Evolutionary conservation across 2,888 invertebrate genomes (phyloP).

Genomic region (Trisateles emortualis): DNA sequence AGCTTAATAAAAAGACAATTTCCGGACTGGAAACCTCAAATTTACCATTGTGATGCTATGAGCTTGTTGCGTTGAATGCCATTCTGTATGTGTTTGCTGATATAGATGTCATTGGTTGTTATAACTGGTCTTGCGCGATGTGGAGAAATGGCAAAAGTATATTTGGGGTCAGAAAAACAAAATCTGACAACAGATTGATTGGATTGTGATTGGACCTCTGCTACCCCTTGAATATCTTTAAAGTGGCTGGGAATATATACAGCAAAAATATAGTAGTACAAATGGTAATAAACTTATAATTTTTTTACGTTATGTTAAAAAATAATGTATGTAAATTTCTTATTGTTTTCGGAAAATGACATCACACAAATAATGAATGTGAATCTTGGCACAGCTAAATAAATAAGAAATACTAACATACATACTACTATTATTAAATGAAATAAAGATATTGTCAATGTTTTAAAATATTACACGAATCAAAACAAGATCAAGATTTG

Average conservation of each 20-base stretch:
- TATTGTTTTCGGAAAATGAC: conserved; percentile 3
- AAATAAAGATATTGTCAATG: background rate
- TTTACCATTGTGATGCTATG: conserved; percentile 2
- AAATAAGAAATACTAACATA: conserved; percentile 2
- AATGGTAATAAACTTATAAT: background rate
- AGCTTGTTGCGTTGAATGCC: conserved; percentile 3
- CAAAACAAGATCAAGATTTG: conserved; percentile 1
- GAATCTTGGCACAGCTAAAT: conserved; percentile 4
- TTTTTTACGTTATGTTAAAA: background rate
- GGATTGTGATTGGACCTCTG: conserved; percentile 29
- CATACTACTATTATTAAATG: conserved; percentile 2
- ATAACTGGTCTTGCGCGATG: background rate
- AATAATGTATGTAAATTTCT: conserved; percentile 2
- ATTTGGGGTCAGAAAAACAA: background rate
- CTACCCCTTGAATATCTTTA: background rate
- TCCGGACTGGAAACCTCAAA: conserved; percentile 2
- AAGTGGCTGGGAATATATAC: conserved; percentile 5
- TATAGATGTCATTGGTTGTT: conserved; percentile 2
- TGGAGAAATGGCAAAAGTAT: background rate
- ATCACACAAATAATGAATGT: background rate
- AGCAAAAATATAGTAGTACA: background rate
- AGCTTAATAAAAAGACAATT: background rate
- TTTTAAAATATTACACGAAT: conserved; percentile 4
- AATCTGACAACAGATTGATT: conserved; percentile 7
- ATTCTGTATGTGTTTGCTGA: background rate